Evolutionary conservation across 2,888 invertebrate genomes (phyloP).

Genomic region (Stomorhina lunata): DNA sequence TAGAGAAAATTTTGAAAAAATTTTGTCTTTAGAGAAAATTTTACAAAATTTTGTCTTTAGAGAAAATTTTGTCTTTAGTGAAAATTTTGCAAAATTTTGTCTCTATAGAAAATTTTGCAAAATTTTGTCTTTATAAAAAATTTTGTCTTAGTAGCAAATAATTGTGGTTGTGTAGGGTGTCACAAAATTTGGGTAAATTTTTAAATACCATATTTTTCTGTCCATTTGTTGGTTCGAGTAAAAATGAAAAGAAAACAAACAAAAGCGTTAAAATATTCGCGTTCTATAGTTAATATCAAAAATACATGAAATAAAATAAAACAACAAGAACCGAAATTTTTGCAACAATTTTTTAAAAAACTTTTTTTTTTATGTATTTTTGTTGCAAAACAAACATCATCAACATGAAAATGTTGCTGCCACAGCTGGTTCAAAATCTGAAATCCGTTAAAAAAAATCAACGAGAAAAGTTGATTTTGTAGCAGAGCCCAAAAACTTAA

Average conservation of each 20-base stretch:
- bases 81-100: too few relatives aligned
- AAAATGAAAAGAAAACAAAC: slow-evolving; percentile 28
- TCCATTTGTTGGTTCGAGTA: slow-evolving; percentile 1
- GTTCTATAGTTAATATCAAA: slow-evolving; percentile 41
- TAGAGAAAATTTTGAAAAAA: too few relatives aligned
- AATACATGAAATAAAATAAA: slow-evolving; percentile 47
- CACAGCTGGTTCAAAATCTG: slow-evolving; percentile 12
- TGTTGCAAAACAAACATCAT: slow-evolving; percentile 1
- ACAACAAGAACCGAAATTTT: slow-evolving; percentile 27
- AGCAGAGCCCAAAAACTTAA: slow-evolving; percentile 27
- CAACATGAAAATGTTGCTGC: slow-evolving; percentile 35
- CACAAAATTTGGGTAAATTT: slow-evolving; percentile 23
- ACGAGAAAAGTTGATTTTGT: slow-evolving; percentile 23
- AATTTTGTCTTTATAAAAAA: too few relatives aligned
- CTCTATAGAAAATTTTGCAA: too few relatives aligned
- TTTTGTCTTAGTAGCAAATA: too few relatives aligned
- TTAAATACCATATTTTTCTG: slow-evolving; percentile 14
- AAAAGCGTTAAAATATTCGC: not conserved
- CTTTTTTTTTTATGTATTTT: not conserved
- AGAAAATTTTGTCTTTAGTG: too few relatives aligned
- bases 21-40: too few relatives aligned
- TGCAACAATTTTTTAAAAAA: slow-evolving; percentile 12
- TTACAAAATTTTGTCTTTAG: too few relatives aligned
- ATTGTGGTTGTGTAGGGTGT: too few relatives aligned
- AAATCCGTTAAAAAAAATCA: slow-evolving; percentile 18